Conservation (phyloP, 2,797 vertebrate species). For the Bovichtus diacanthus region DNA sequence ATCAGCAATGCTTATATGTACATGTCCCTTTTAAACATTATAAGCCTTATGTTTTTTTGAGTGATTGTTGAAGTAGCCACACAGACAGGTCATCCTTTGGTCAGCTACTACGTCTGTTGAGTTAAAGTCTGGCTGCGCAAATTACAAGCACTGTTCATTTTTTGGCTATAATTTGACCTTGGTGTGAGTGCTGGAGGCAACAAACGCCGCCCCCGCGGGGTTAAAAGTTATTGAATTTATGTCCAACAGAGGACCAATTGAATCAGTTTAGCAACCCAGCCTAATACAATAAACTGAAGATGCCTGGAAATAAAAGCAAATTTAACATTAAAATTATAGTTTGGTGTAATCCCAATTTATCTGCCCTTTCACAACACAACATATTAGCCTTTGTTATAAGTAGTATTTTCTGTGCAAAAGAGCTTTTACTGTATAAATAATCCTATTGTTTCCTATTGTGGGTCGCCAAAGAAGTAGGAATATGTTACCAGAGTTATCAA, state of each 20-base stretch:
- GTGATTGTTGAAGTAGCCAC: slow-evolving; percentile 2
- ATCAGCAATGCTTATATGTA: neutral
- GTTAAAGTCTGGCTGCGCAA: slow-evolving; percentile 45
- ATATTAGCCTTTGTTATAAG: neutral
- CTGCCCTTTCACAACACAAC: neutral
- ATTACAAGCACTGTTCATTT: slow-evolving; percentile 41
- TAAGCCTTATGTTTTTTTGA: neutral
- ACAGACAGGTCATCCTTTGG: slow-evolving; percentile 37
- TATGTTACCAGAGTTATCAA: neutral
- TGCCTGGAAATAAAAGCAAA: slow-evolving; percentile 1
- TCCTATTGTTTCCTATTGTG: neutral
- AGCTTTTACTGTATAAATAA: neutral
- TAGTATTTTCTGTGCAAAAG: neutral
- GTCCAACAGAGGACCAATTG: slow-evolving; percentile 20
- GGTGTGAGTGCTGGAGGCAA: slow-evolving; percentile 9
- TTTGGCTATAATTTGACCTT: slow-evolving; percentile 24
- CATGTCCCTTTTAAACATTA: neutral
- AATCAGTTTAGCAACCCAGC: slow-evolving; percentile 35
- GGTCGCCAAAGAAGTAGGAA: neutral
- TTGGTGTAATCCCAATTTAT: neutral
- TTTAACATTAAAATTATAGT: neutral
- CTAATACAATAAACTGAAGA: slow-evolving; percentile 23
- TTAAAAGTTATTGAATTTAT: slow-evolving; percentile 50
- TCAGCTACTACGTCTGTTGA: slow-evolving; percentile 39
- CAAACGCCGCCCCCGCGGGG: slow-evolving; percentile 11